Percentiles rank a stretch among this genome's conserved stretches.
phyloP scores from a whole-genome alignment of 1,140 invertebrate genomes.

The Eriosoma lanigerum region DNA sequence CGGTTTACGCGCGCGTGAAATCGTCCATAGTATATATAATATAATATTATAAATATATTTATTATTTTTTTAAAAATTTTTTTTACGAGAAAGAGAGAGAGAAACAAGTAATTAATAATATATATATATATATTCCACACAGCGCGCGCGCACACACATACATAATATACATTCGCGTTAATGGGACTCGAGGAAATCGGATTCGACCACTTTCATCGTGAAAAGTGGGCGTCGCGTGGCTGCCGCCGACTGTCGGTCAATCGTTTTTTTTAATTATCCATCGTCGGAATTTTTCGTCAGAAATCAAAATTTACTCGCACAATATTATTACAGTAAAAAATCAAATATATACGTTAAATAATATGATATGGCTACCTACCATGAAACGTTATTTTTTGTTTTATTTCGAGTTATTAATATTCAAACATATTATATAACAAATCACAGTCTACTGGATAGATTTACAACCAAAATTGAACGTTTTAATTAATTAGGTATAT shows the following conservation, averaged over 20 bases:
- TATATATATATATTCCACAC: not conserved
- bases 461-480: too few species aligned
- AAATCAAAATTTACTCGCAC: not conserved
- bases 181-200: conserved; percentile 45
- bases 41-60: not conserved
- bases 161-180: conserved; percentile 16
- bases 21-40: conserved; percentile 32
- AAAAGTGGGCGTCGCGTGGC: conserved; percentile 43
- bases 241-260: not conserved
- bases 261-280: conserved; percentile 10
- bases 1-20: conserved; percentile 19
- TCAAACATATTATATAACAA: too few species aligned
- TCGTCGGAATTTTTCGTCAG: not conserved
- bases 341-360: too few species aligned
- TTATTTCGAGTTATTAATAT: too few species aligned
- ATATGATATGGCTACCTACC: too few species aligned
- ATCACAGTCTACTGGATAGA: too few species aligned
- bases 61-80: too few species aligned
- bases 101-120: not conserved
- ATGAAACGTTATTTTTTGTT: too few species aligned
- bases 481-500: too few species aligned
- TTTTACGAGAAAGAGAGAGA: conserved; percentile 16
- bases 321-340: too few species aligned
- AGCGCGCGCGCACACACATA: not conserved
- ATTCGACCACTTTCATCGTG: conserved; percentile 47